phyloP scores from a whole-genome alignment of 2,888 invertebrate genomes.

The Dryococelus australis region DNA sequence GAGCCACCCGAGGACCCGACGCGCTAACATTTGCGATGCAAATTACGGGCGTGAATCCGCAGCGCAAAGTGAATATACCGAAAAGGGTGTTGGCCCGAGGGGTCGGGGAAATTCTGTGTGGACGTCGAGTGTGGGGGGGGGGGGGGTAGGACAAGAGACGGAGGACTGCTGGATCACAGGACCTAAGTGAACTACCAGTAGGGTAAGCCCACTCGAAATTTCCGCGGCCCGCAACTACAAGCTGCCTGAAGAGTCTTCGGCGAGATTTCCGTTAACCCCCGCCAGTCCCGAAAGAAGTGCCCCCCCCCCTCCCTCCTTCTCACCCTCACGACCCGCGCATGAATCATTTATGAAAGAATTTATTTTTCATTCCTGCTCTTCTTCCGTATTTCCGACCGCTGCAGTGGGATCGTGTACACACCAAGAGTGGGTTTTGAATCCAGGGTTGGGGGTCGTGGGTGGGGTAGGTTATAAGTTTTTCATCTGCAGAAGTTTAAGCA shows the following conservation, averaged over 20 bases:
- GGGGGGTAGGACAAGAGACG: too few species aligned
- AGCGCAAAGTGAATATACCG: not conserved
- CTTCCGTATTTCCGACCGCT: too few species aligned
- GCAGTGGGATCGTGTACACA: too few species aligned
- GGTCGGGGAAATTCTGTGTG: too few species aligned
- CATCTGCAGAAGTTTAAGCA: too few species aligned
- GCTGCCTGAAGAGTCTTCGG: not conserved
- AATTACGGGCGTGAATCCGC: not conserved
- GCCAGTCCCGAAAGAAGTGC: not conserved
- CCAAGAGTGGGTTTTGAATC: too few species aligned
- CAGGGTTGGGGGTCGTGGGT: too few species aligned
- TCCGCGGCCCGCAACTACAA: not conserved
- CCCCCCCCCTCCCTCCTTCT: too few species aligned
- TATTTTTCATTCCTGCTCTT: too few species aligned
- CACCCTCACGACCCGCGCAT: too few species aligned
- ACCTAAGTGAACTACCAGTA: not conserved
- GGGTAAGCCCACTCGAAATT: not conserved
- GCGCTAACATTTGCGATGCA: constrained; percentile 1
- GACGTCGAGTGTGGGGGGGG: too few species aligned
- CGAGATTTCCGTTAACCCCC: not conserved
- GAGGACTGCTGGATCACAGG: not conserved
- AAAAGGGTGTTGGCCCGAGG: not conserved
- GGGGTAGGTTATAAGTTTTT: too few species aligned
- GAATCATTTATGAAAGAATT: not conserved
- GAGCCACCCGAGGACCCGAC: not conserved